Conservation (phyloP, 2,888 invertebrate species). For the Netelia melanura region DNA sequence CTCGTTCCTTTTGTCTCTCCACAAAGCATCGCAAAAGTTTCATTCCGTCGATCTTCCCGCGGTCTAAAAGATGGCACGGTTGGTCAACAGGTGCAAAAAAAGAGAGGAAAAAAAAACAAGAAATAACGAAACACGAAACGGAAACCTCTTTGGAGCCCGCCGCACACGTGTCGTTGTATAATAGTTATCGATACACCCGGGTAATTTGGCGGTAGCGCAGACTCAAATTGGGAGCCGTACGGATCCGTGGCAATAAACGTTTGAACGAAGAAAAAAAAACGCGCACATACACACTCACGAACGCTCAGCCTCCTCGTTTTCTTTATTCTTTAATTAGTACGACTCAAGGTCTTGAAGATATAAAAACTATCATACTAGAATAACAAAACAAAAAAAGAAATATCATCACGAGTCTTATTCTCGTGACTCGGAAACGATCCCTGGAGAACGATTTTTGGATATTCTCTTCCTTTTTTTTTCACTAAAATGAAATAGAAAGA, state of each 20-base stretch:
- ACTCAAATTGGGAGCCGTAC: background rate
- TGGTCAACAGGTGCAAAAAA: conserved; percentile 40
- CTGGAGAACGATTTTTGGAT: background rate
- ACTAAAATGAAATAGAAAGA: background rate
- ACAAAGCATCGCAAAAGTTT: conserved; percentile 19
- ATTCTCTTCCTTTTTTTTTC: background rate
- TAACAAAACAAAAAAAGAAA: conserved; percentile 1
- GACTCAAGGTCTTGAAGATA: background rate
- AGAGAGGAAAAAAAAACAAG: background rate
- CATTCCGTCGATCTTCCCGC: conserved; percentile 11
- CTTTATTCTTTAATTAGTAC: too few species aligned
- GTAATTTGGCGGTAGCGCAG: conserved; percentile 33
- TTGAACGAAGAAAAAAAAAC: background rate
- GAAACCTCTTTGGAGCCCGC: conserved; percentile 22
- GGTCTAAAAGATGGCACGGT: background rate
- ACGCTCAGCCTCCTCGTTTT: too few species aligned
- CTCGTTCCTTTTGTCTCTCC: background rate
- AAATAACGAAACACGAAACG: background rate
- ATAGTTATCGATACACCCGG: conserved; percentile 27
- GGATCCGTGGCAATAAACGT: background rate
- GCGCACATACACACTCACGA: too few species aligned
- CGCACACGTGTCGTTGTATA: conserved; percentile 10
- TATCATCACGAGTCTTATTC: background rate
- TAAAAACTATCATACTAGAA: background rate
- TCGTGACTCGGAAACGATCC: background rate